These are phyloP conservation scores for Tetragnatha montana DNA, from an alignment of 2,888 invertebrate genomes.

Conservation along the genomic window DNA sequence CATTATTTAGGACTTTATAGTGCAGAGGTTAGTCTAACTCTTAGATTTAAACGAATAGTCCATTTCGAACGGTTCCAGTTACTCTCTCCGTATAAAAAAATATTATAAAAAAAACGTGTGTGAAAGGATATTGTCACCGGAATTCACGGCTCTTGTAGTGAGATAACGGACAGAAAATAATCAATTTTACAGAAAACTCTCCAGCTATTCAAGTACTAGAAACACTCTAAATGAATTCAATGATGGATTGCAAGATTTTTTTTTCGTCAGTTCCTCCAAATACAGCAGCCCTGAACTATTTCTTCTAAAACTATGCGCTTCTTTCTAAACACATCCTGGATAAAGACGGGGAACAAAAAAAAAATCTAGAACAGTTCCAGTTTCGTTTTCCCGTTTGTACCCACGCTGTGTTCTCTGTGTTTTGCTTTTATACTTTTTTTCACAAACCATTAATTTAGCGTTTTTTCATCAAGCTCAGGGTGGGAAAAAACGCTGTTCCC, in stretches of 20 bases:
- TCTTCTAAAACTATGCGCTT: not conserved
- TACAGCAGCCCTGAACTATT: not conserved
- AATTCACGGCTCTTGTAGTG: not conserved
- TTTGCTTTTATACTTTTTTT: slow-evolving; percentile 1
- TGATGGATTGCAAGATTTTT: slow-evolving; percentile 47
- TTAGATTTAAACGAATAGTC: too few relatives aligned
- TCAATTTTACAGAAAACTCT: slow-evolving; percentile 28
- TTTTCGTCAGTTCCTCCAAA: not conserved
- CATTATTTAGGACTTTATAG: too few relatives aligned
- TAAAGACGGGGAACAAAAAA: not conserved
- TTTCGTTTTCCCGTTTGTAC: slow-evolving; percentile 45
- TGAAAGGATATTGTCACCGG: too few relatives aligned
- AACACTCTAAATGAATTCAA: slow-evolving; percentile 26
- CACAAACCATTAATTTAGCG: slow-evolving; percentile 47
- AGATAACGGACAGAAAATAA: not conserved
- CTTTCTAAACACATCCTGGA: not conserved
- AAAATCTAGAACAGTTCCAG: not conserved
- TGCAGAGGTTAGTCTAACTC: too few relatives aligned
- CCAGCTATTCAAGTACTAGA: slow-evolving; percentile 35
- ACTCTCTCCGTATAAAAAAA: too few relatives aligned
- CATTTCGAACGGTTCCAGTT: too few relatives aligned
- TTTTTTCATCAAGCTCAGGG: slow-evolving; percentile 42
- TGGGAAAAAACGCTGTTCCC: slow-evolving; percentile 32
- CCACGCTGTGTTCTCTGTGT: slow-evolving; percentile 3
- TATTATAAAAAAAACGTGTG: too few relatives aligned